Percentiles rank a stretch among this genome's conserved stretches.
Conservation (phyloP, 2,113 vertebrate genomes). For the Ptyas mucosa region DNA sequence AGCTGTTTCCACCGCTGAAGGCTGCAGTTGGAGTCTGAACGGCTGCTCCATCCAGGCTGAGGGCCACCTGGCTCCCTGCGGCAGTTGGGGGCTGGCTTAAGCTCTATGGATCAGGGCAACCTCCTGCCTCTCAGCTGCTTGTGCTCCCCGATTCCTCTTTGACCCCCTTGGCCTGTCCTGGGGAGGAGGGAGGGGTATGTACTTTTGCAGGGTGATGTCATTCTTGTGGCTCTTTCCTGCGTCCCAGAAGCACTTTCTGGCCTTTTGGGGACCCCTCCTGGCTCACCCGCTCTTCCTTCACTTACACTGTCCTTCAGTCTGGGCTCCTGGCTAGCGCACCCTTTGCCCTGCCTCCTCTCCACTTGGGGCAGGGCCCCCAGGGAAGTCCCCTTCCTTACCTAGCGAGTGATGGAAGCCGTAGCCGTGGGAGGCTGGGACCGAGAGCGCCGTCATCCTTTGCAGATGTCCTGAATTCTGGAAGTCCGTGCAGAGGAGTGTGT, state of each 20-base stretch:
- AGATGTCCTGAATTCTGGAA: not conserved
- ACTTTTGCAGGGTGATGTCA: not conserved
- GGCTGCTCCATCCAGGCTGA: not conserved
- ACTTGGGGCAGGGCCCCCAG: not conserved
- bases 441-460: not conserved
- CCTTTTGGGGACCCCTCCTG: not conserved
- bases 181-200: rapidly evolving
- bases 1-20: not conserved
- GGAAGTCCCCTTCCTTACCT: not conserved
- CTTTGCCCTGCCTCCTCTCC: not conserved
- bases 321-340: not conserved
- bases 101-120: no score
- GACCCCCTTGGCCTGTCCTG: not conserved
- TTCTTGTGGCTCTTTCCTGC: not conserved
- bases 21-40: not conserved
- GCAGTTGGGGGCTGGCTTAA: not conserved
- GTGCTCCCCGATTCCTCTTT: not conserved
- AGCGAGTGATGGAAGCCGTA: rapidly evolving
- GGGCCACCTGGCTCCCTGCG: not conserved
- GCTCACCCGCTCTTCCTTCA: not conserved
- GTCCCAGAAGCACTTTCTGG: not conserved
- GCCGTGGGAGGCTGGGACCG: not conserved
- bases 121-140: no score
- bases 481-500: not conserved
- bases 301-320: not conserved